Evolutionary conservation across 2,113 vertebrate species (phyloP).

Genomic region (Colistium nudipinnis): DNA sequence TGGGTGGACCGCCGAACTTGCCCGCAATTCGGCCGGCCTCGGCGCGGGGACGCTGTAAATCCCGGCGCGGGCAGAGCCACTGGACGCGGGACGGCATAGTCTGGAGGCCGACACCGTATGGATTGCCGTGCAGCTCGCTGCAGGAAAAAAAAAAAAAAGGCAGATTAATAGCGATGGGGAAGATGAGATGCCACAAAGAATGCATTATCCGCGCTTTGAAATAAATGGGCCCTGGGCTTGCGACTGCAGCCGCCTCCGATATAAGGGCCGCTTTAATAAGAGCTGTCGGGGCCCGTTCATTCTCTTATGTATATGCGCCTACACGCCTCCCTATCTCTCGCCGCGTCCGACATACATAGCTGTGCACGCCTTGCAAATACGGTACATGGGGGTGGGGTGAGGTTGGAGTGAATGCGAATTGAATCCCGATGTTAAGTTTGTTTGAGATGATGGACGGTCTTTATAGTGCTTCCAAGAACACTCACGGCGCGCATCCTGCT

Average conservation of each 20-base stretch:
- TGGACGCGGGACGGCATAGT: conserved; percentile 9
- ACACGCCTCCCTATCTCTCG: not conserved
- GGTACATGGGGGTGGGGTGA: conserved; percentile 7
- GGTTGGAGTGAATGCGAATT: conserved; percentile 12
- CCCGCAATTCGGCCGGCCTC: conserved; percentile 41
- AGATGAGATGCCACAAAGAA: conserved; percentile 77
- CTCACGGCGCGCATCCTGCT: conserved; percentile 51
- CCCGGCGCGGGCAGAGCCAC: not conserved
- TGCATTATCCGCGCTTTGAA: conserved; percentile 69
- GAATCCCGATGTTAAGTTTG: conserved; percentile 24
- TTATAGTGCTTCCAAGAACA: conserved; percentile 58
- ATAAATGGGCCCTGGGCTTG: conserved; percentile 73
- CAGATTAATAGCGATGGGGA: conserved; percentile 70
- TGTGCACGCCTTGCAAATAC: not conserved
- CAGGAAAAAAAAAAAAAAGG: too few species aligned
- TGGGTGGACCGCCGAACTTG: conserved; percentile 16
- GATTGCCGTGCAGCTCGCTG: conserved; percentile 47
- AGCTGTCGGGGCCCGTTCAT: conserved; percentile 45
- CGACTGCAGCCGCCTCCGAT: conserved; percentile 62
- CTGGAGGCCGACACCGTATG: conserved; percentile 10
- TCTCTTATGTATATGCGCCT: conserved; percentile 3
- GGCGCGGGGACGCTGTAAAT: conserved; percentile 23
- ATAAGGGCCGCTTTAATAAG: conserved; percentile 51
- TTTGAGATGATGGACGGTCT: conserved; percentile 9
- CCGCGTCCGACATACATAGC: conserved; percentile 3